phyloP scores from a whole-genome alignment of 2,113 vertebrate genomes.

The Hiodon tergisus region DNA sequence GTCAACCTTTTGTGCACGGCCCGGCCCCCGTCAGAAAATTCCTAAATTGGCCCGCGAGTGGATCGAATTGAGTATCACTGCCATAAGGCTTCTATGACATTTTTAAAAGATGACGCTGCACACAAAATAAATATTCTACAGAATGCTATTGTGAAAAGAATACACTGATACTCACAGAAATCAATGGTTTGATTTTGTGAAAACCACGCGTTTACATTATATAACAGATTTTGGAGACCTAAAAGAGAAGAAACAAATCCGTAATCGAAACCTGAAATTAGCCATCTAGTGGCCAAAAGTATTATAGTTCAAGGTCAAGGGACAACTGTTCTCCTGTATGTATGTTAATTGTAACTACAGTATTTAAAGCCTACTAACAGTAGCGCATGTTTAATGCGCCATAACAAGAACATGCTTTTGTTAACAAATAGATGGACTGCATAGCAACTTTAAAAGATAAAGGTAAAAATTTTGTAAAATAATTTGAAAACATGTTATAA shows the following conservation, averaged over 20 bases:
- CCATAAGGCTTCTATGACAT: background rate
- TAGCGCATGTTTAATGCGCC: too few species aligned
- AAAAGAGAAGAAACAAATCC: background rate
- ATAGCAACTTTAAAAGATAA: background rate
- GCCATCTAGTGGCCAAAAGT: background rate
- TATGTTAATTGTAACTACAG: too few species aligned
- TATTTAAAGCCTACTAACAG: too few species aligned
- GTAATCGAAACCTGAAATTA: background rate
- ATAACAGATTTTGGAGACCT: constrained; percentile 5
- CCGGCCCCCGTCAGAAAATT: too few species aligned
- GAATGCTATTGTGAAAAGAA: background rate
- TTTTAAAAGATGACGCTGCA: background rate
- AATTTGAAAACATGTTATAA: background rate
- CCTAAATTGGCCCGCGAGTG: too few species aligned
- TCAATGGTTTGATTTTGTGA: constrained; percentile 9
- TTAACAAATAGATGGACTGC: too few species aligned
- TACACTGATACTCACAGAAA: constrained; percentile 1
- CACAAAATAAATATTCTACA: background rate
- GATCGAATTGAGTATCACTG: too few species aligned
- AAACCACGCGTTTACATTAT: background rate
- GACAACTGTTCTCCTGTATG: too few species aligned
- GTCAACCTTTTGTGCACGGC: too few species aligned
- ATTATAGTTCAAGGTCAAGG: background rate
- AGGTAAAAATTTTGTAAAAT: background rate
- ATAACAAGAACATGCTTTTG: too few species aligned